Percentiles rank a stretch among this genome's conserved stretches.
Evolutionary conservation across 2,797 vertebrate genomes (phyloP).

Genomic region (Agapornis canus): DNA sequence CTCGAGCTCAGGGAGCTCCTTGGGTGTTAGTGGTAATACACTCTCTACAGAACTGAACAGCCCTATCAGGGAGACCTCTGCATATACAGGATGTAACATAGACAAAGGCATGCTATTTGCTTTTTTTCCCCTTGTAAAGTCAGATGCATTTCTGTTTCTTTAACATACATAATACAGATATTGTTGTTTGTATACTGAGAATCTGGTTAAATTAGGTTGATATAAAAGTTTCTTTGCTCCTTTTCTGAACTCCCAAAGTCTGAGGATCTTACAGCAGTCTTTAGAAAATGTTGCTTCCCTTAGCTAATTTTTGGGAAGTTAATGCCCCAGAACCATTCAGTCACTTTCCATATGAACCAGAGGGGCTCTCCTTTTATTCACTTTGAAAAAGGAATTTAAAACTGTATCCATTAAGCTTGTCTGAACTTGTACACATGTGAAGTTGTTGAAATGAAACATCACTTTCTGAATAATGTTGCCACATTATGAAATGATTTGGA

Average conservation of each 20-base stretch:
- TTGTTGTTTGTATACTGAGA: background rate
- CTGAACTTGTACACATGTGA: background rate
- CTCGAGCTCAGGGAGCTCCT: background rate
- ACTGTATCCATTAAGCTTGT: background rate
- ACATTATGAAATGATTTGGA: background rate
- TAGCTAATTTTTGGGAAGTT: background rate
- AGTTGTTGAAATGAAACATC: background rate
- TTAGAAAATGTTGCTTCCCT: background rate
- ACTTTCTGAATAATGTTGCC: background rate
- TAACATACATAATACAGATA: background rate
- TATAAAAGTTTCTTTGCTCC: background rate
- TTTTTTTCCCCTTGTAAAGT: background rate
- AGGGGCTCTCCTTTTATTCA: background rate
- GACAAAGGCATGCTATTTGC: conserved; percentile 1
- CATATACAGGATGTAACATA: conserved; percentile 15
- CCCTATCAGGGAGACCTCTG: background rate
- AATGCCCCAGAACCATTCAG: background rate
- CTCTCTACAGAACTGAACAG: conserved; percentile 1
- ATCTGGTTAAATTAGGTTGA: background rate
- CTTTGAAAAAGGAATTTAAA: background rate
- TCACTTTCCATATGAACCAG: background rate
- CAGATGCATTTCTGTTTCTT: background rate
- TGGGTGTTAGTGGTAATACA: background rate
- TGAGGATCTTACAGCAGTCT: background rate
- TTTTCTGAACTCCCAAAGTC: background rate